phyloP scores from a whole-genome alignment of 2,888 invertebrate species.

The Zhuqinia jingwanae region DNA sequence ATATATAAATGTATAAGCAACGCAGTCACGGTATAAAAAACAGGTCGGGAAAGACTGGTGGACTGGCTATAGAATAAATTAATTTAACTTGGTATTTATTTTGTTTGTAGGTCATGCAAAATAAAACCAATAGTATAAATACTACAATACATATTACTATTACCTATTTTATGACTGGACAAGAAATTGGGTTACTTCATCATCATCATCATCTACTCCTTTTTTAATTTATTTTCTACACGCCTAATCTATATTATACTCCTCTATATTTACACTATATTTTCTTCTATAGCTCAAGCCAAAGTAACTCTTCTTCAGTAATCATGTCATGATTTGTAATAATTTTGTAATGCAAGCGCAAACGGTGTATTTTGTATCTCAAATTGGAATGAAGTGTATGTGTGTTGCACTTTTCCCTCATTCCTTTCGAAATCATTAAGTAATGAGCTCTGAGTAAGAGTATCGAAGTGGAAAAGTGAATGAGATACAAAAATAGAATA shows the following conservation, averaged over 20 bases:
- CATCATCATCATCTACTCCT: not conserved
- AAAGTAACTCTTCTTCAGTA: no score
- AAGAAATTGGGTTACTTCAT: not conserved
- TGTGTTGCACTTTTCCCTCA: no score
- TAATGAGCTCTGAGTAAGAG: no score
- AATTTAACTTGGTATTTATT: constrained; percentile 35
- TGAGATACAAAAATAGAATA: no score
- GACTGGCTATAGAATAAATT: not conserved
- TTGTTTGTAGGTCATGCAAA: not conserved
- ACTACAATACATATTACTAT: no score
- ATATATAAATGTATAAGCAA: constrained; percentile 31
- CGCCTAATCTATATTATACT: not conserved
- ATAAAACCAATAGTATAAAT: no score
- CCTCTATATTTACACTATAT: not conserved
- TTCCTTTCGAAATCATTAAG: no score
- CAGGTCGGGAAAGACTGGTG: constrained; percentile 5
- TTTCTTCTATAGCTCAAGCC: not conserved
- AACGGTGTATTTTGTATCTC: no score
- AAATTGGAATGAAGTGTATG: no score
- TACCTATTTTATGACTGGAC: no score
- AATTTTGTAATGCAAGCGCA: no score
- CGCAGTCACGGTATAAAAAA: constrained; percentile 41
- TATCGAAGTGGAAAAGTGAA: no score
- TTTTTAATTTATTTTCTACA: not conserved
- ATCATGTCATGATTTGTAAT: not conserved